Conservation (phyloP, 2,113 vertebrate species). For the Pachypanchax playfairii region DNA sequence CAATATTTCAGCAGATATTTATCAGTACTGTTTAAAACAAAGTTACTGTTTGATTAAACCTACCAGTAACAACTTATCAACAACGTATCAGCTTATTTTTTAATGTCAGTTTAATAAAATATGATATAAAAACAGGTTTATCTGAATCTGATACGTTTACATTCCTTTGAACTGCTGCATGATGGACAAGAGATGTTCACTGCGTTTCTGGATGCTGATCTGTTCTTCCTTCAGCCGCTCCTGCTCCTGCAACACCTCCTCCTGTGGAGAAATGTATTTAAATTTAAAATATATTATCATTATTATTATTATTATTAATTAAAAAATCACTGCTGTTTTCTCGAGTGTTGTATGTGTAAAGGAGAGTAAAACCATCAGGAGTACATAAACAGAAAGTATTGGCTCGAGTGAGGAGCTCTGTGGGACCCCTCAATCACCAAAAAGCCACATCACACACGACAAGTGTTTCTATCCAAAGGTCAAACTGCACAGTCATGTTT, state of each 20-base stretch:
- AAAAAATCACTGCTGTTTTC: no score
- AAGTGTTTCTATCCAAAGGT: no score
- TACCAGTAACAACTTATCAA: no score
- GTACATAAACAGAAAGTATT: not conserved
- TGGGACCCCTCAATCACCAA: not conserved
- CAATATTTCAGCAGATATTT: no score
- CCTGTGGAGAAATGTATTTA: conserved; percentile 50
- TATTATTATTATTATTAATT: no score
- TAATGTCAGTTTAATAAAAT: no score
- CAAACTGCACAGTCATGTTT: no score
- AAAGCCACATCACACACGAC: not conserved
- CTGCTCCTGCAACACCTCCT: conserved; percentile 76
- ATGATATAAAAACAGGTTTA: not conserved
- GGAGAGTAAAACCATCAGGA: not conserved
- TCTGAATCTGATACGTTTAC: conserved; percentile 52
- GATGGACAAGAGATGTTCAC: conserved; percentile 83
- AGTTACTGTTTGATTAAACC: no score
- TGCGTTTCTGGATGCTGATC: conserved; percentile 77
- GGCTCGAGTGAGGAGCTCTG: not conserved
- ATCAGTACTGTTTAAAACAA: no score
- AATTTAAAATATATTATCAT: not conserved
- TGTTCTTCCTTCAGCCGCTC: conserved; percentile 81
- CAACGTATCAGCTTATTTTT: no score
- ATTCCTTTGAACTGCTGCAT: conserved; percentile 89
- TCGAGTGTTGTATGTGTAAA: no score